These are phyloP conservation scores for Synanthedon myopaeformis DNA, from an alignment of 2,888 invertebrate genomes.

Conservation along the genomic window DNA sequence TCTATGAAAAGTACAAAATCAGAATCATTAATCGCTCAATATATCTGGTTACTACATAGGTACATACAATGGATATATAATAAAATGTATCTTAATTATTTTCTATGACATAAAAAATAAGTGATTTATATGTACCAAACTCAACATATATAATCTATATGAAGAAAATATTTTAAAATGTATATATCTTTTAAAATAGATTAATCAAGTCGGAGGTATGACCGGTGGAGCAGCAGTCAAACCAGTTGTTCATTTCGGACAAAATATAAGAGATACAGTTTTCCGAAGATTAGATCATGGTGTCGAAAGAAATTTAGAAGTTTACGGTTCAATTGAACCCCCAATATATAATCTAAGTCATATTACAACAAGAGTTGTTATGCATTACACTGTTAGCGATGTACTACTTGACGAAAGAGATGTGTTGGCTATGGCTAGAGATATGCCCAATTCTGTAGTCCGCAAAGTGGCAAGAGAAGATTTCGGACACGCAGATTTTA, in stretches of 20 bases:
- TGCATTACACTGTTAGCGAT: constrained; percentile 42
- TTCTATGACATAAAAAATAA: too few relatives aligned
- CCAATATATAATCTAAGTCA: constrained; percentile 32
- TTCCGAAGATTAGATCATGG: constrained; percentile 41
- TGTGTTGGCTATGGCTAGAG: constrained; percentile 33
- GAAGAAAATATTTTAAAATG: too few relatives aligned
- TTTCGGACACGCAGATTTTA: constrained; percentile 36
- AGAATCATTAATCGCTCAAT: too few relatives aligned
- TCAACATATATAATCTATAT: too few relatives aligned
- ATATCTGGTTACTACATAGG: too few relatives aligned
- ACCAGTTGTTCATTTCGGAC: constrained; percentile 46
- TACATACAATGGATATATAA: too few relatives aligned
- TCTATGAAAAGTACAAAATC: too few relatives aligned
- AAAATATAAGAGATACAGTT: constrained; percentile 34
- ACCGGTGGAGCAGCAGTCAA: constrained; percentile 33
- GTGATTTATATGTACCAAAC: too few relatives aligned
- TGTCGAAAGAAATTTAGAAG: constrained; percentile 15
- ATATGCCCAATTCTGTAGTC: constrained; percentile 29
- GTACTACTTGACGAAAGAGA: constrained; percentile 32
- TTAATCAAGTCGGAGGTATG: background rate
- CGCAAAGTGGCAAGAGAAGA: constrained; percentile 30
- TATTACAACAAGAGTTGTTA: constrained; percentile 27
- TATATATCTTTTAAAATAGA: too few relatives aligned
- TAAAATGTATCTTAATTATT: too few relatives aligned
- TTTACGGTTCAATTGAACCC: constrained; percentile 26